Evolutionary conservation across 2,113 vertebrate genomes (phyloP).

Genomic region (Notothenia coriiceps): DNA sequence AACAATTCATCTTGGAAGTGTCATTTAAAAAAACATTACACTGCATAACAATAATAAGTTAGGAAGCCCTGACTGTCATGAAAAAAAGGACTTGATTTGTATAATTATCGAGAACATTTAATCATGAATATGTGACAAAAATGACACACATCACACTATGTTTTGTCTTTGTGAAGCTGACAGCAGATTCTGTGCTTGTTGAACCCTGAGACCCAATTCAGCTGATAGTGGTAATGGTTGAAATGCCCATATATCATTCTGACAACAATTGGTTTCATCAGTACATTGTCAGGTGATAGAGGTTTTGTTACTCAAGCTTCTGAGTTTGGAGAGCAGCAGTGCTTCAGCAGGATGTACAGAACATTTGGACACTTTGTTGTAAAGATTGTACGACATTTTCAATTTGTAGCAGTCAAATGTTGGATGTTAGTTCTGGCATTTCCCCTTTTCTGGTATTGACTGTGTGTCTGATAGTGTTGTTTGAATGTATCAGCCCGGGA

Average conservation of each 20-base stretch:
- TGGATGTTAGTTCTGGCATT: background rate
- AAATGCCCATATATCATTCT: conserved; percentile 53
- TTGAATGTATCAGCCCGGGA: conserved; percentile 8
- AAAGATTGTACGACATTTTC: conserved; percentile 12
- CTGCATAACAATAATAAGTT: background rate
- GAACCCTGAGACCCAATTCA: conserved; percentile 36
- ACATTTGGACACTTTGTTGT: conserved; percentile 6
- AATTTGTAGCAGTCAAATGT: background rate
- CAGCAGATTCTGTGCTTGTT: conserved; percentile 31
- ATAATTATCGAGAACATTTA: conserved; percentile 6
- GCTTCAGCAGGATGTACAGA: conserved; percentile 4
- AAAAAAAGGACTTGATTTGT: background rate
- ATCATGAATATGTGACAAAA: background rate
- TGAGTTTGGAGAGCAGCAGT: conserved; percentile 16
- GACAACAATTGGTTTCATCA: conserved; percentile 37
- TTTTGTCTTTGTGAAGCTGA: background rate
- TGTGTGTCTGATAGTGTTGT: background rate
- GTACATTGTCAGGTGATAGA: conserved; percentile 14
- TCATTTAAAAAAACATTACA: background rate
- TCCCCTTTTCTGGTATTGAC: background rate
- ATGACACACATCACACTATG: background rate
- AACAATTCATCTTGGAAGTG: background rate
- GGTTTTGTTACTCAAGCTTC: background rate
- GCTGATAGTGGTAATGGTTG: conserved; percentile 44
- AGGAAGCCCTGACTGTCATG: background rate